These are phyloP conservation scores for Rynchops niger DNA, from an alignment of 2,113 vertebrate species.

Conservation along the genomic window DNA sequence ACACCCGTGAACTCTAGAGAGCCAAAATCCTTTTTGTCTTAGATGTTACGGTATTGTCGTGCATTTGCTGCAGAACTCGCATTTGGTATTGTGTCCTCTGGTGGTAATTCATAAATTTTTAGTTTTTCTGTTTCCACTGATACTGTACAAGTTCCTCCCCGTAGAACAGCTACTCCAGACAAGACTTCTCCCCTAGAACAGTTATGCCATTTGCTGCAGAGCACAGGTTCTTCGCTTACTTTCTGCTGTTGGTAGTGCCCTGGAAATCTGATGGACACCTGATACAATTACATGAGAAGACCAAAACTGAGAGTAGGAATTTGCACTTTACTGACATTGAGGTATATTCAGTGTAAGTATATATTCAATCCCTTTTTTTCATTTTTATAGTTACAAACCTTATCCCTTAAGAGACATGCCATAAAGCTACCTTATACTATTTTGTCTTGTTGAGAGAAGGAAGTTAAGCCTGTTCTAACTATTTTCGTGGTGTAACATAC, in stretches of 20 bases:
- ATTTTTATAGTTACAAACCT: not conserved
- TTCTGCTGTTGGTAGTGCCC: not conserved
- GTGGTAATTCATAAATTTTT: not conserved
- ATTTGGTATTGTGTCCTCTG: not conserved
- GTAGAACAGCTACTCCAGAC: not conserved
- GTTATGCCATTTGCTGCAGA: not conserved
- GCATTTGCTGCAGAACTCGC: not conserved
- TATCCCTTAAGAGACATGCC: not conserved
- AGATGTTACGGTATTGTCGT: not conserved
- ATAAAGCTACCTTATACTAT: not conserved
- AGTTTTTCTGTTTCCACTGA: not conserved
- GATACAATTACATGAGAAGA: not conserved
- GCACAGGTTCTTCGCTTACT: not conserved
- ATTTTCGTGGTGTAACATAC: not conserved
- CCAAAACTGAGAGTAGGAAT: not conserved
- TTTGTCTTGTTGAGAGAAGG: not conserved
- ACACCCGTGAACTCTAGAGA: not conserved
- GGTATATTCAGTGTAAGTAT: not conserved
- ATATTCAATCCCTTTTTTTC: not conserved
- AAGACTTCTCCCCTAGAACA: not conserved
- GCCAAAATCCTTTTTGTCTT: not conserved
- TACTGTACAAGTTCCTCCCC: not conserved
- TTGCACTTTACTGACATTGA: not conserved
- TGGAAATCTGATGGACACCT: not conserved
- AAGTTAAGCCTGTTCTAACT: not conserved